These are phyloP conservation scores for Dinoponera quadriceps DNA, from an alignment of 1,140 invertebrate species.

Conservation along the genomic window DNA sequence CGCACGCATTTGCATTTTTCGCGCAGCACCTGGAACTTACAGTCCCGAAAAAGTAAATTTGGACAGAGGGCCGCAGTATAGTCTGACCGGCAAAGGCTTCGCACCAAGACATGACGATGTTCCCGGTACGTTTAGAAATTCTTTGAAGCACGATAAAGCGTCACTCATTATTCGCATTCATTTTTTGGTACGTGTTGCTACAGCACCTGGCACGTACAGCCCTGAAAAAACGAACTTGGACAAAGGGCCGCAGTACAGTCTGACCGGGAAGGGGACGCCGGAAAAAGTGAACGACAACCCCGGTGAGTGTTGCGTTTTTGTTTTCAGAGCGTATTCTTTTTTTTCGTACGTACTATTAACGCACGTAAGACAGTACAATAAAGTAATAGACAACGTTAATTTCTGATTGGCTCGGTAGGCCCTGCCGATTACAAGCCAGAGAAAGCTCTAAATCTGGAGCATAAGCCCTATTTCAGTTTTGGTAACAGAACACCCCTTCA, in stretches of 20 bases:
- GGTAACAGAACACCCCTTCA: slow-evolving; percentile 83
- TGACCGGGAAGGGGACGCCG: slow-evolving; percentile 78
- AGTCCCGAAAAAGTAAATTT: slow-evolving; percentile 74
- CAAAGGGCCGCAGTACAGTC: slow-evolving; percentile 87
- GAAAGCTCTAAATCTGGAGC: slow-evolving; percentile 88
- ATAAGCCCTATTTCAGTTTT: slow-evolving; percentile 87
- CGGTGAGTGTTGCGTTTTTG: not conserved
- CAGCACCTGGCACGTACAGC: slow-evolving; percentile 68
- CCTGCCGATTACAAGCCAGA: slow-evolving; percentile 87
- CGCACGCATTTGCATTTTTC: slow-evolving; percentile 30
- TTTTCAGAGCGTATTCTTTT: not conserved
- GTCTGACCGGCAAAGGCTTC: slow-evolving; percentile 85
- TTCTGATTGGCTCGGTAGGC: slow-evolving; percentile 75
- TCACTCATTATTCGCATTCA: not conserved
- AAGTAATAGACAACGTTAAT: slow-evolving; percentile 35
- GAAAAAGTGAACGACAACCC: slow-evolving; percentile 41
- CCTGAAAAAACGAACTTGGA: slow-evolving; percentile 86
- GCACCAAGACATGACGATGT: slow-evolving; percentile 85
- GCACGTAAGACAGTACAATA: not conserved
- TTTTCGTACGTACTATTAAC: slow-evolving; percentile 23
- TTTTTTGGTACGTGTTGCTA: not conserved
- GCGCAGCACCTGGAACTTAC: slow-evolving; percentile 70
- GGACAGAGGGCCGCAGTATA: slow-evolving; percentile 77
- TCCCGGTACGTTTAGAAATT: slow-evolving; percentile 80
- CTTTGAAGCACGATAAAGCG: not conserved